phyloP scores from a whole-genome alignment of 2,113 vertebrate genomes.

The Speoplatyrhinus poulsoni region DNA sequence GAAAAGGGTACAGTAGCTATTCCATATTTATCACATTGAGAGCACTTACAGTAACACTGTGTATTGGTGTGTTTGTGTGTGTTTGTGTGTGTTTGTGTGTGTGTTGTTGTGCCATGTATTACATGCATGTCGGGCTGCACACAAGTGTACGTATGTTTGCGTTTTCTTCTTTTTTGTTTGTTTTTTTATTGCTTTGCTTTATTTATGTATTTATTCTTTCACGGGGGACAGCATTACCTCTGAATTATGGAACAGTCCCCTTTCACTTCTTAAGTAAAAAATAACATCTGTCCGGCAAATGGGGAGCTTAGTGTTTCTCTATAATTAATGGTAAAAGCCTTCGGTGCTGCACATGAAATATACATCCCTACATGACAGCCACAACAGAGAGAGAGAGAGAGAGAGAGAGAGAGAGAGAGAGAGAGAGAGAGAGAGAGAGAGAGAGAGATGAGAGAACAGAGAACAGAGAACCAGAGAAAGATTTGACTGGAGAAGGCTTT shows the following conservation, averaged over 20 bases:
- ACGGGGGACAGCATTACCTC: conserved; percentile 66
- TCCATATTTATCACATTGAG: conserved; percentile 63
- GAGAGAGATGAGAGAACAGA: conserved; percentile 23
- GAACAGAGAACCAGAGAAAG: conserved; percentile 10
- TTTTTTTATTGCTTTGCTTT: conserved; percentile 57
- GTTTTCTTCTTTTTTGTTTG: conserved; percentile 45
- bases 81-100: conserved; percentile 14
- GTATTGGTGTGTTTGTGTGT: conserved; percentile 7
- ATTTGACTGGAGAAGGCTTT: neutral
- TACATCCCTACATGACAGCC: conserved; percentile 63
- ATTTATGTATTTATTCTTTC: conserved; percentile 77
- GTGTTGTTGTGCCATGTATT: conserved; percentile 4
- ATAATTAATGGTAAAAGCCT: conserved; percentile 85
- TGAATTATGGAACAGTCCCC: conserved; percentile 80
- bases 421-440: conserved; percentile 5
- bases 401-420: conserved; percentile 13
- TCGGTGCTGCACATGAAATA: conserved; percentile 78
- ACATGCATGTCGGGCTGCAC: conserved; percentile 25
- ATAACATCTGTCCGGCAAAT: conserved; percentile 82
- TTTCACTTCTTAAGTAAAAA: conserved; percentile 78
- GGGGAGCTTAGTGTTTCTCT: conserved; percentile 80
- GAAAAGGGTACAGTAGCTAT: conserved; percentile 55
- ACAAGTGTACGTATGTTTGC: conserved; percentile 55
- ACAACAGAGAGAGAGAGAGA: conserved; percentile 71
- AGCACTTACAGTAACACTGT: conserved; percentile 40